A percentile compares a stretch with the other conserved stretches of the same genome.
These are phyloP conservation scores for Enteromius mattozi DNA, from an alignment of 2,797 vertebrate genomes.

Conservation along the genomic window DNA sequence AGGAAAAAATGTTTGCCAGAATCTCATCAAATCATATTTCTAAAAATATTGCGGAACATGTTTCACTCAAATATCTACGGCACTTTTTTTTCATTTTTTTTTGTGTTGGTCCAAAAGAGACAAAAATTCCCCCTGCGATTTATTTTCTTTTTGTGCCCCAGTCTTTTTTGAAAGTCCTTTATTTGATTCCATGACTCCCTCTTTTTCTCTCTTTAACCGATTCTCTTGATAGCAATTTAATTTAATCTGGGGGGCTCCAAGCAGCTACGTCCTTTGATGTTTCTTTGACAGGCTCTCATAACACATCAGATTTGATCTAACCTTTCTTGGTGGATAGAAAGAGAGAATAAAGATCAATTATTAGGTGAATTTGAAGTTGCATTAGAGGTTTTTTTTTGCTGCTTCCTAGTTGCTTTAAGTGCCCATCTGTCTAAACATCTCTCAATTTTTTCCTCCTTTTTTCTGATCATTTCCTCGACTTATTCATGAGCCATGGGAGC, in stretches of 20 bases:
- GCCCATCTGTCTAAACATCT: conserved; percentile 99
- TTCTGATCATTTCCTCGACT: conserved; percentile 99
- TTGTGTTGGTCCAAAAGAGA: conserved; percentile 70
- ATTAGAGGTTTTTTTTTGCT: conserved; percentile 91
- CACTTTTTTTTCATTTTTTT: conserved; percentile 65
- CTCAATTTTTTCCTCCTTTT: conserved; percentile 91
- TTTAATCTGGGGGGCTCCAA: conserved; percentile 78
- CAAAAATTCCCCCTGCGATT: conserved; percentile 77
- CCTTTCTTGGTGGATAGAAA: conserved; percentile 78
- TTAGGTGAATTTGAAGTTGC: conserved; percentile 96
- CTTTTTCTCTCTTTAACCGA: conserved; percentile 61
- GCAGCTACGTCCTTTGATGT: conserved; percentile 76
- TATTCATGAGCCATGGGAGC: conserved; percentile 99
- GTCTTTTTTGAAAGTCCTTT: conserved; percentile 87
- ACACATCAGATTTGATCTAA: conserved; percentile 81
- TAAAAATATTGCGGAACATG: conserved; percentile 78
- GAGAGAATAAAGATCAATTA: conserved; percentile 89
- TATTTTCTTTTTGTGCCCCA: conserved; percentile 90
- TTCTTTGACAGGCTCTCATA: conserved; percentile 76
- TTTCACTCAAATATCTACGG: conserved; percentile 77
- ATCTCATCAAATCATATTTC: conserved; percentile 81
- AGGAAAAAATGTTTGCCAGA: conserved; percentile 78
- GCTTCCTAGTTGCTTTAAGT: conserved; percentile 96
- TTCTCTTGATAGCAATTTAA: conserved; percentile 78
- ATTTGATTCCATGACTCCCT: conserved; percentile 83